These are phyloP conservation scores for Cotesia congregata DNA, from an alignment of 2,888 invertebrate genomes.

Conservation along the genomic window DNA sequence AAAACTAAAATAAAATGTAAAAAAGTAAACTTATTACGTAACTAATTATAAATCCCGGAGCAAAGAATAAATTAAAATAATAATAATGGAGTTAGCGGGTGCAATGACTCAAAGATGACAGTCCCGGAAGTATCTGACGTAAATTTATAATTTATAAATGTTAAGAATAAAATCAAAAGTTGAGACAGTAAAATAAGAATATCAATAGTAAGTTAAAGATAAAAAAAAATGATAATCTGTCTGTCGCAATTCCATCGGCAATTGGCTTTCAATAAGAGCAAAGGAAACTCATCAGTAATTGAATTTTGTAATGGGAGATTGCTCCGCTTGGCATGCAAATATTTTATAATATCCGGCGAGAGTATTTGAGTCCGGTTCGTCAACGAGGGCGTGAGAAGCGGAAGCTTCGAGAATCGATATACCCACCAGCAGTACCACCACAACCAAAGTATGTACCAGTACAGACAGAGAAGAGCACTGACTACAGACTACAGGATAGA, in stretches of 20 bases:
- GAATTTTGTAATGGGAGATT: conserved; percentile 29
- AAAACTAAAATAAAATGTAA: background rate
- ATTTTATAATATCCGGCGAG: conserved; percentile 39
- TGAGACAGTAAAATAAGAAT: background rate
- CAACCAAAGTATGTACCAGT: background rate
- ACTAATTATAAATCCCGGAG: background rate
- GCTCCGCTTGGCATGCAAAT: conserved; percentile 21
- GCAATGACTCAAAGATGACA: background rate
- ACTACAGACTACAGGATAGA: no score
- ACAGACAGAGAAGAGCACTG: background rate
- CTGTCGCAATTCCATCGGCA: conserved; percentile 7
- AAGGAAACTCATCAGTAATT: conserved; percentile 24
- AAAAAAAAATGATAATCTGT: background rate
- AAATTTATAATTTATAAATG: background rate
- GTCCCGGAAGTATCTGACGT: conserved; percentile 4
- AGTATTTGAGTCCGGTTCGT: conserved; percentile 27
- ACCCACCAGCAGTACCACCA: conserved; percentile 14
- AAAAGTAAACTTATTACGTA: background rate
- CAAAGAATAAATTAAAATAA: background rate
- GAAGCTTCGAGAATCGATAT: conserved; percentile 42
- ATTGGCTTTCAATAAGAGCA: conserved; percentile 12
- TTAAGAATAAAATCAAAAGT: background rate
- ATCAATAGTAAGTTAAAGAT: background rate
- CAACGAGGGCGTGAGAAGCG: conserved; percentile 43
- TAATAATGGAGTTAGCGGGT: background rate